These are phyloP conservation scores for Sphaerophoria rueppellii DNA, from an alignment of 2,888 invertebrate species.

Conservation along the genomic window DNA sequence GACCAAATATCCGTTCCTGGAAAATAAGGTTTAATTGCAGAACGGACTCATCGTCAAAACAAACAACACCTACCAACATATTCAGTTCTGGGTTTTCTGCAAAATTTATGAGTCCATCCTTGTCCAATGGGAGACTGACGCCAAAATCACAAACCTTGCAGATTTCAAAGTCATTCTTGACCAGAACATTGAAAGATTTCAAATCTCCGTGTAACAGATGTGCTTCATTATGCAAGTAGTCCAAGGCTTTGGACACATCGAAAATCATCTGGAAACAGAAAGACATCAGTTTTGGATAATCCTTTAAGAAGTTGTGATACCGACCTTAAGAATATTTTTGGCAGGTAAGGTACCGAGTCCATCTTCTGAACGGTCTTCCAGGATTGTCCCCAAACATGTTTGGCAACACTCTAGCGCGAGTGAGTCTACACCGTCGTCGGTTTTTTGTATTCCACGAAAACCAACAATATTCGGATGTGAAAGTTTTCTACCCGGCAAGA, in stretches of 20 bases:
- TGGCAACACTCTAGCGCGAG: slow-evolving; percentile 92
- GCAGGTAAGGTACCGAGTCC: slow-evolving; percentile 85
- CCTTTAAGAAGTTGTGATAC: too few species aligned
- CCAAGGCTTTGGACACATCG: slow-evolving; percentile 88
- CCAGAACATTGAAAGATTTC: slow-evolving; percentile 91
- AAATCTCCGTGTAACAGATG: slow-evolving; percentile 91
- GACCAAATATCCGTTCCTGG: slow-evolving; percentile 90
- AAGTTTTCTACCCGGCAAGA: slow-evolving; percentile 81
- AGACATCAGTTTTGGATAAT: background rate
- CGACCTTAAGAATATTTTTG: slow-evolving; percentile 85
- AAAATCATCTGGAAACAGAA: slow-evolving; percentile 83
- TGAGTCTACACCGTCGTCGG: slow-evolving; percentile 82
- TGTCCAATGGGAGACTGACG: slow-evolving; percentile 88
- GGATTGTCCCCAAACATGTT: slow-evolving; percentile 88
- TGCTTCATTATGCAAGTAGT: slow-evolving; percentile 89
- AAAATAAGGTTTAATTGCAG: background rate
- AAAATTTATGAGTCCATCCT: slow-evolving; percentile 85
- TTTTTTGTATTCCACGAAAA: slow-evolving; percentile 84
- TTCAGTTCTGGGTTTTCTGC: slow-evolving; percentile 82
- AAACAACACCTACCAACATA: slow-evolving; percentile 84
- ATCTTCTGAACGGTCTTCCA: slow-evolving; percentile 86
- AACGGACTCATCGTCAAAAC: background rate
- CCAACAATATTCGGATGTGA: slow-evolving; percentile 93
- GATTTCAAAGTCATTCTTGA: slow-evolving; percentile 88
- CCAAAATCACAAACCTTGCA: slow-evolving; percentile 94